phyloP scores from a whole-genome alignment of 2,888 invertebrate genomes.

The Pristionchus fissidentatus region DNA sequence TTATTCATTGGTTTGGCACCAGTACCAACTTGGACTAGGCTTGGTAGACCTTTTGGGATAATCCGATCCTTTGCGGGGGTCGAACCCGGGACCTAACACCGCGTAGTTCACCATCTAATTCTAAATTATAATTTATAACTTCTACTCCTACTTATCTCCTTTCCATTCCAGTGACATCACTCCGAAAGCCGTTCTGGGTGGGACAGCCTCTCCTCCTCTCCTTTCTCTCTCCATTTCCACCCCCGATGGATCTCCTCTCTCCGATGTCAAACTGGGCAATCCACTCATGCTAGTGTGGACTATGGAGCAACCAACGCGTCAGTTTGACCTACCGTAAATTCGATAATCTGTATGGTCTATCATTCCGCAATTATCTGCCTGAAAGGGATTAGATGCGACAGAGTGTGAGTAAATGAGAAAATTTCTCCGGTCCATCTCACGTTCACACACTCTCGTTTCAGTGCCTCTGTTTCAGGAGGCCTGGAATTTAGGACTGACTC shows the following conservation, averaged over 20 bases:
- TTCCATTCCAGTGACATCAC: slow-evolving; percentile 57
- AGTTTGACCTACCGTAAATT: slow-evolving; percentile 3
- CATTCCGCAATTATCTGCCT: no score
- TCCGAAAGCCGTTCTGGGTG: slow-evolving; percentile 52
- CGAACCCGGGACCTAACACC: no score
- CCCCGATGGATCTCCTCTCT: slow-evolving; percentile 40
- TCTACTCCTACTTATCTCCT: neutral
- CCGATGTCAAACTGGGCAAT: slow-evolving; percentile 59
- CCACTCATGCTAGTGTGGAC: slow-evolving; percentile 62
- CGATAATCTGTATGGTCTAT: neutral
- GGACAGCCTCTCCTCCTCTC: slow-evolving; percentile 53
- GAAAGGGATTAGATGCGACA: neutral
- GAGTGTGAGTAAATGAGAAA: no score
- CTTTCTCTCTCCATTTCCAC: slow-evolving; percentile 54
- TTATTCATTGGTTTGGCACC: no score
- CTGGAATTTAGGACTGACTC: no score
- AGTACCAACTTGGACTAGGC: no score
- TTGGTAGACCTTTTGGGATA: no score
- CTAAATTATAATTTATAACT: neutral
- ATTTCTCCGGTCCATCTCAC: no score
- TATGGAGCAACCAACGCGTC: slow-evolving; percentile 54
- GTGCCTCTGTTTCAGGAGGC: no score
- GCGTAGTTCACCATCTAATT: no score
- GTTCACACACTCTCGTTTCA: no score
- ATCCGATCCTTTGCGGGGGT: no score